A percentile compares a stretch with the other conserved stretches of the same genome.
These are phyloP conservation scores for Pterophyllum scalare DNA, from an alignment of 2,113 vertebrate species.

Conservation along the genomic window DNA sequence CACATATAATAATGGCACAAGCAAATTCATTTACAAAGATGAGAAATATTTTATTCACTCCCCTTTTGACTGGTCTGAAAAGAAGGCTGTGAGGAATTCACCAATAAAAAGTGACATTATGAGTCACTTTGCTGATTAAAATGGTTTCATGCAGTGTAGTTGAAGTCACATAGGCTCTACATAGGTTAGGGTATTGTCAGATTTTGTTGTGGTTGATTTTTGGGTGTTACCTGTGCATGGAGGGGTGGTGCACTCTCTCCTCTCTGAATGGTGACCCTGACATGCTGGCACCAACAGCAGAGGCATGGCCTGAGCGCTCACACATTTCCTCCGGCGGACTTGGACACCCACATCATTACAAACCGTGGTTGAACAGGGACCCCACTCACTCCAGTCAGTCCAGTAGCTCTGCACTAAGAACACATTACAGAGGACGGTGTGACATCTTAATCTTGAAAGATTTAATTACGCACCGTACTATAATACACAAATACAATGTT, in stretches of 20 bases:
- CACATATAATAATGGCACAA: not conserved
- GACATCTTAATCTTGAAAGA: not conserved
- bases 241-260: constrained; percentile 77
- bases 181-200: not conserved
- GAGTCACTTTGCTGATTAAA: not conserved
- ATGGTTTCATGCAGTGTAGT: not conserved
- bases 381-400: constrained; percentile 87
- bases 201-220: not conserved
- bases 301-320: constrained; percentile 68
- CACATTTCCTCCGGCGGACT: constrained; percentile 83
- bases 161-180: not conserved
- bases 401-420: constrained; percentile 84
- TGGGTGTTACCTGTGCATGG: constrained; percentile 82
- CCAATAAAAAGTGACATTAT: not conserved
- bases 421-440: not conserved
- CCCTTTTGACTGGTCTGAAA: not conserved
- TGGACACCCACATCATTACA: constrained; percentile 84
- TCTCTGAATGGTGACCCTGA: constrained; percentile 82
- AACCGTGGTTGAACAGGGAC: constrained; percentile 80
- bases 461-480: not conserved
- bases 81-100: rapidly evolving
- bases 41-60: not conserved
- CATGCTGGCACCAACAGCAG: constrained; percentile 78
- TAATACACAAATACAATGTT: not conserved
- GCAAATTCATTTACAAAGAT: not conserved